Percentiles rank a stretch among this genome's conserved stretches.
Conservation (phyloP, 2,797 vertebrate species). For the Phoxinus dragarum region DNA sequence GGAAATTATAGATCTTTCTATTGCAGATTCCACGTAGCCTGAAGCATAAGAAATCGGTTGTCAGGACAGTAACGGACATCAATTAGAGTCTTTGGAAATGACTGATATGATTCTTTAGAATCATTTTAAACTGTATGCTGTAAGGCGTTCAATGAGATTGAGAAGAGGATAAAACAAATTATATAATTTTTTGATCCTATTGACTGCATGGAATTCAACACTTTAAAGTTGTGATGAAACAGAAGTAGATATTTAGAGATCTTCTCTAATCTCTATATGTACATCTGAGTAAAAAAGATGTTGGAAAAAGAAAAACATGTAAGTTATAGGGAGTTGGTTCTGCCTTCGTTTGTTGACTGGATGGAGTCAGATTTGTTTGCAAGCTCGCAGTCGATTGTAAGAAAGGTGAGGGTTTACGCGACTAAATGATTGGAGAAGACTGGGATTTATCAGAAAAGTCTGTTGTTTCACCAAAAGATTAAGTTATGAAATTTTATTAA, state of each 20-base stretch:
- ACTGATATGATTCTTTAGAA: not conserved
- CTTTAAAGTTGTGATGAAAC: not conserved
- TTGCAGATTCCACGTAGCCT: not conserved
- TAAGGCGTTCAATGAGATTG: not conserved
- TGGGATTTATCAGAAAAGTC: not conserved
- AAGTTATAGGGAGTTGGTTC: not conserved
- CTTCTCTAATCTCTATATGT: not conserved
- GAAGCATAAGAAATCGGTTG: conserved; percentile 25
- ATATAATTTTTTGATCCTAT: not conserved
- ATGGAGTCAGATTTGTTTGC: not conserved
- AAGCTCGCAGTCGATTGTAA: not conserved
- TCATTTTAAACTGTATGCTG: not conserved
- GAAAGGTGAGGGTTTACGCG: not conserved
- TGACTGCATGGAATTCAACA: not conserved
- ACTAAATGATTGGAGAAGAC: not conserved
- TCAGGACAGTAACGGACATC: not conserved
- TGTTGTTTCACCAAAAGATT: not conserved
- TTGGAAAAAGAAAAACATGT: not conserved
- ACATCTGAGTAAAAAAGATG: not conserved
- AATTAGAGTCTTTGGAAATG: not conserved
- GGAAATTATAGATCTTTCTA: conserved; percentile 44
- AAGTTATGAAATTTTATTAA: not conserved
- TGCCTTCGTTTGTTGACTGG: not conserved
- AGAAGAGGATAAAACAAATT: not conserved
- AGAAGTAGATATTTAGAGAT: not conserved